Percentiles rank a stretch among this genome's conserved stretches.
These are phyloP conservation scores for Sturnus vulgaris DNA, from an alignment of 2,113 vertebrate genomes.

Conservation along the genomic window DNA sequence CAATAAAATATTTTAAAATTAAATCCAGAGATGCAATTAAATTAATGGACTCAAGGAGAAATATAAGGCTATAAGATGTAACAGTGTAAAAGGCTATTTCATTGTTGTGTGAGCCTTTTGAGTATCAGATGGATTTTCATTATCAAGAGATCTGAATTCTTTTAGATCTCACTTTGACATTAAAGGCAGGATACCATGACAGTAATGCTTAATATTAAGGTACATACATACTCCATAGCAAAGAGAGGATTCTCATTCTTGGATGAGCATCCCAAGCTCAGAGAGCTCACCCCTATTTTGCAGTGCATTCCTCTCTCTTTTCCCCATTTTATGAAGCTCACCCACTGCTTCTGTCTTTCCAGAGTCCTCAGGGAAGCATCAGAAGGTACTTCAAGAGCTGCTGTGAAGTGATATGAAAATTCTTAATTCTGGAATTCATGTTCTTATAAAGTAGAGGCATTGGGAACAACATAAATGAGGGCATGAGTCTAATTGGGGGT, in stretches of 20 bases:
- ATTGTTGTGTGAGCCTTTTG: background rate
- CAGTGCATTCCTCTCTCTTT: background rate
- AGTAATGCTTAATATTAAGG: background rate
- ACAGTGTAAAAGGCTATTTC: background rate
- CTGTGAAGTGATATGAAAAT: background rate
- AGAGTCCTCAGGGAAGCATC: background rate
- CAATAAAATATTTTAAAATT: constrained; percentile 41
- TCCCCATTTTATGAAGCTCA: background rate
- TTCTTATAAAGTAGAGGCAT: background rate
- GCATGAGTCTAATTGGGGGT: background rate
- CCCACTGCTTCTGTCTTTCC: background rate
- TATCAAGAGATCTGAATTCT: background rate
- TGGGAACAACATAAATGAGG: background rate
- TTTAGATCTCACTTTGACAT: background rate
- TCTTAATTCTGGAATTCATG: background rate
- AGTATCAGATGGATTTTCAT: constrained; percentile 16
- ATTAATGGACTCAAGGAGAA: constrained; percentile 42
- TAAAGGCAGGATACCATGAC: constrained; percentile 20
- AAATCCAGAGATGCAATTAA: constrained; percentile 38
- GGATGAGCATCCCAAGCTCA: background rate
- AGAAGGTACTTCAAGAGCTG: background rate
- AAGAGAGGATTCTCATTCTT: background rate
- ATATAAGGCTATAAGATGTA: constrained; percentile 24
- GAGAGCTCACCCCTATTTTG: background rate
- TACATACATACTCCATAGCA: background rate